These are phyloP conservation scores for Nemoura dubitans DNA, from an alignment of 2,888 invertebrate genomes.

Conservation along the genomic window DNA sequence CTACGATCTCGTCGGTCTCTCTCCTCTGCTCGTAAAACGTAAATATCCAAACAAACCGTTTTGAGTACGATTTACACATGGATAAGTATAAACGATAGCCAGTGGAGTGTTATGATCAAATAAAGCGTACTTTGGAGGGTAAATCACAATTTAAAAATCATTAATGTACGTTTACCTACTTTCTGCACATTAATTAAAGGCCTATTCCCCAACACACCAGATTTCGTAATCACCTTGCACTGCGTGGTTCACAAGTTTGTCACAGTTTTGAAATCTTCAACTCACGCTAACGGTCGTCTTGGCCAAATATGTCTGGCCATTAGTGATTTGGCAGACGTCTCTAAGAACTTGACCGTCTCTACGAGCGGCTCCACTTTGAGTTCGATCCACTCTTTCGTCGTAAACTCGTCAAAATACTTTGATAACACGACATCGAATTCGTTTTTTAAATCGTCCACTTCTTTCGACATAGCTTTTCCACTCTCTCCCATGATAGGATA, in stretches of 20 bases:
- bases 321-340: constrained; percentile 53
- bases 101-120: no score
- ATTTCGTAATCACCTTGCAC: no score
- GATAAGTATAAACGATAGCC: no score
- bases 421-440: constrained; percentile 53
- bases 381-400: constrained; percentile 60
- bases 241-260: neutral
- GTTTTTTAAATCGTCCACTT: constrained; percentile 54
- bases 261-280: neutral
- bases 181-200: no score
- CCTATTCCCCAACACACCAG: no score
- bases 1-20: neutral
- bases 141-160: no score
- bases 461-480: constrained; percentile 47
- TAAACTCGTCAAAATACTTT: constrained; percentile 56
- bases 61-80: neutral
- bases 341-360: constrained; percentile 54
- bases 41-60: constrained; percentile 12
- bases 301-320: constrained; percentile 55
- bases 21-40: neutral
- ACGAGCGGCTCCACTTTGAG: constrained; percentile 57
- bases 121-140: no score
- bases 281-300: constrained; percentile 54
- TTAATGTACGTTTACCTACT: no score
- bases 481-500: constrained; percentile 49